Evolutionary conservation across 2,113 vertebrate species (phyloP), one percentile per base, ranked within the genome.

Genomic region (Pomatorhinus ruficollis): DNA sequence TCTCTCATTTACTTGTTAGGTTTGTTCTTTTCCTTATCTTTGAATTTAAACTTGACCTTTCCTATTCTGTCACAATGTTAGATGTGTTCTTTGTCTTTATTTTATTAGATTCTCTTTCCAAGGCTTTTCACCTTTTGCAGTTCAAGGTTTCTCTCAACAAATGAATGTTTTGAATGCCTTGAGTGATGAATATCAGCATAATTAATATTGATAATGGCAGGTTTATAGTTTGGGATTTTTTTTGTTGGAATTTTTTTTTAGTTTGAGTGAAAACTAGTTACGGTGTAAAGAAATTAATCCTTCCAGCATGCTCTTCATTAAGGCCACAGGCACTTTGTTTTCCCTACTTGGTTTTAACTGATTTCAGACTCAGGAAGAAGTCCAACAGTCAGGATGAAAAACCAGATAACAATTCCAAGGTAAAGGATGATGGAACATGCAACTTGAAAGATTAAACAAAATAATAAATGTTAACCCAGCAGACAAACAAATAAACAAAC

Each of bases 41-140:
- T 83, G 50, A 80, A 81, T 95, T 91, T 74, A 75, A 78, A 47
- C 31, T 40, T 76, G 61, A 92, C 87, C 81, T 95, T 94, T 95
- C 15, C 22, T 75, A 24, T 60, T 71, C 72, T 68, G 64, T 82
- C 91, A 92, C 52, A 71, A 18, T 44, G 37, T 64, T 75, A 68
- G 64, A 76, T 0, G 0, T 84, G 44, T 65, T 88, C 59, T 92
- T 75, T 76, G 33, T 83, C 79, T 77, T 92, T 70, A 59, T 92
- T 89, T 83, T 81, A 64, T 75, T 71, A 65, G n/a, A 78, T 70
- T 83, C 89, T 74, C 23, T 92, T 93, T 88, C 63, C 28, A 72
- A 24, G n/a, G 20, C 39, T 71, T 95, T 89, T 87, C 69, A 87
- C 35, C 77, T 83, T 90, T 90, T 83, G 45, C 5, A 53, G 35